A percentile compares a stretch with the other conserved stretches of the same genome.
These are phyloP conservation scores for Tiliacea citrago DNA, from an alignment of 2,888 invertebrate genomes.

Conservation along the genomic window DNA sequence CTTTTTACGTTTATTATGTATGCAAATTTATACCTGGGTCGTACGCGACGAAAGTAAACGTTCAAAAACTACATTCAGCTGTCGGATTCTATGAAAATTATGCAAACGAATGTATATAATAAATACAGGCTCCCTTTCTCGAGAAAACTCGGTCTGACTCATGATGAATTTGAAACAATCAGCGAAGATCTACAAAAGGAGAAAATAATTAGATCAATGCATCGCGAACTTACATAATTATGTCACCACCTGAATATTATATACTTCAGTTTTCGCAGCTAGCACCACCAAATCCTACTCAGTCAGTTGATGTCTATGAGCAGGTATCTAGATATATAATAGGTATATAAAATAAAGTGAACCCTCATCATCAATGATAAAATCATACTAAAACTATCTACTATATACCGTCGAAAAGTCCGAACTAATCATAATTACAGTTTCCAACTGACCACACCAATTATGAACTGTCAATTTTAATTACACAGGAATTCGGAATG, in stretches of 20 bases:
- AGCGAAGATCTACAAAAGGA: background rate
- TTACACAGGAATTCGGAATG: slow-evolving; percentile 23
- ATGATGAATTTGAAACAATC: background rate
- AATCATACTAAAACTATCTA: background rate
- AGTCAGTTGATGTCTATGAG: slow-evolving; percentile 92
- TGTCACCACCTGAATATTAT: slow-evolving; percentile 98
- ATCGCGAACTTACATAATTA: slow-evolving; percentile 97
- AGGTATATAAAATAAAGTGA: too few relatives aligned
- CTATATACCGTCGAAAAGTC: background rate
- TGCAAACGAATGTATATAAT: too few relatives aligned
- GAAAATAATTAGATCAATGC: slow-evolving; percentile 94
- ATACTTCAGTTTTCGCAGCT: slow-evolving; percentile 96
- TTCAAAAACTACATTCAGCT: background rate
- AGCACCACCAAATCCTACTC: slow-evolving; percentile 96
- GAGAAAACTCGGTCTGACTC: background rate
- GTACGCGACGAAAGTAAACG: background rate
- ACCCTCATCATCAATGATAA: background rate
- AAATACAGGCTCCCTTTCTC: too few relatives aligned
- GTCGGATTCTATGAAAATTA: background rate
- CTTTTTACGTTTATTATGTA: background rate
- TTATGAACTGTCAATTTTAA: slow-evolving; percentile 53
- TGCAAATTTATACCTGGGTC: background rate
- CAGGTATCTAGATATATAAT: too few relatives aligned
- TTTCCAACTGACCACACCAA: slow-evolving; percentile 15
- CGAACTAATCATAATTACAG: slow-evolving; percentile 25